Evolutionary conservation across 2,113 vertebrate species (phyloP), one percentile per base, ranked within the genome.

Genomic region (Brevimyrus niger): DNA sequence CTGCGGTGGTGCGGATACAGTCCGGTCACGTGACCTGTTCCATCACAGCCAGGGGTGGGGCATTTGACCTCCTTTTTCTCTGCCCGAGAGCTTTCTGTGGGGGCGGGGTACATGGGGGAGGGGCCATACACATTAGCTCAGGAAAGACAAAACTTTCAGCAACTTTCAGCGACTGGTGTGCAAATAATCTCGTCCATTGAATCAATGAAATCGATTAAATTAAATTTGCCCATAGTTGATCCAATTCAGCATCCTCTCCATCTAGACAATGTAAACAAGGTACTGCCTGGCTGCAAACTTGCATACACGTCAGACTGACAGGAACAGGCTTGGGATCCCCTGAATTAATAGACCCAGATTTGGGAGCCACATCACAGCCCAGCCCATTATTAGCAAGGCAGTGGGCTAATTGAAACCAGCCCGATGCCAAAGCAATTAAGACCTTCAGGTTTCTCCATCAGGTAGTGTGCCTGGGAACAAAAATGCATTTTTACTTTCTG

Each of bases 21-120:
- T 21, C 98, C 98, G 0, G 98, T 99, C 89, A 99, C 98, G 0
- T 99, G 98, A 55, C 98, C 98, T 0, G 98, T 98, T 84, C 98
- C 98, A 85, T 99, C 98, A 0, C 98, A 99, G 10, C 98, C 98
- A 0, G 98, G 98, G 0, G 98, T 99, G 0, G 98, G 98, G 91
- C 98, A 99, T 94, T 99, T 99, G 91, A 99, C 97, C 92, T 99
- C 98, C 90, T 97, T 94, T 89, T 99, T 99, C 88, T 99, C 98
- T 0, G 96, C 93, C 94, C 94, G 95, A 2, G 95, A 95, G n/a
- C 97, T 92, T 93, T 97, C 97, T 97, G 89, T 80, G 88, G 51
- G 38, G 11, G 88, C 65, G 11, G 88, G 46, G 46, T 3, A 44
- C 2, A 31, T 4, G 27, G 10, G 44, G 84, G 65, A 27, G 51